phyloP scores from a whole-genome alignment of 1,140 invertebrate species.

The Maniola jurtina region DNA sequence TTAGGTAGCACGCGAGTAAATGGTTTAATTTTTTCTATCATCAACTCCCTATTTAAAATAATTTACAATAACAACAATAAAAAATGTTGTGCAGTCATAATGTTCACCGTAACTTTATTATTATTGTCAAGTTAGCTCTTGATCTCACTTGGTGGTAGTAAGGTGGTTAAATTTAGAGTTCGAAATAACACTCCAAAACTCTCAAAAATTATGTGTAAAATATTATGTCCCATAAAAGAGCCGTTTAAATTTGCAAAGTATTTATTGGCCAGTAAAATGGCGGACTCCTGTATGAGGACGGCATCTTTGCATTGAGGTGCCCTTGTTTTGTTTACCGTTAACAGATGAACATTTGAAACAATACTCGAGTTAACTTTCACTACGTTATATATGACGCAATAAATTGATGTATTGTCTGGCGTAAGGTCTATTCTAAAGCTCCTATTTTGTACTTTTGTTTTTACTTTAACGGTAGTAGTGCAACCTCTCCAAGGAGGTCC shows the following conservation, averaged over 20 bases:
- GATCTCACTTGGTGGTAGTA: too few relatives aligned
- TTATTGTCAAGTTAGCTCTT: too few relatives aligned
- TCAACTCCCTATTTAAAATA: not conserved
- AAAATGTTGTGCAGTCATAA: not conserved
- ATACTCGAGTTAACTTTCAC: slow-evolving; percentile 63
- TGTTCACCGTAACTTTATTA: not conserved
- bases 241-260: slow-evolving; percentile 57
- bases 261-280: slow-evolving; percentile 50
- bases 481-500: slow-evolving; percentile 51
- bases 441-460: slow-evolving; percentile 57
- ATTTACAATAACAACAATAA: not conserved
- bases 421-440: slow-evolving; percentile 38
- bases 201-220: slow-evolving; percentile 7
- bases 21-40: too few relatives aligned
- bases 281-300: slow-evolving; percentile 55
- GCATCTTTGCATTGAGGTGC: slow-evolving; percentile 40
- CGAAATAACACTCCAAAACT: slow-evolving; percentile 17
- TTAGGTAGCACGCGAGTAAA: too few relatives aligned
- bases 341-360: slow-evolving; percentile 48
- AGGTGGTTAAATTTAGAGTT: slow-evolving; percentile 7
- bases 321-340: slow-evolving; percentile 66
- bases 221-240: slow-evolving; percentile 38
- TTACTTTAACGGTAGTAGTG: slow-evolving; percentile 67
- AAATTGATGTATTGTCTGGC: slow-evolving; percentile 52
- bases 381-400: slow-evolving; percentile 68